These are phyloP conservation scores for Heliconius sara DNA, from an alignment of 2,888 invertebrate species.

Conservation along the genomic window DNA sequence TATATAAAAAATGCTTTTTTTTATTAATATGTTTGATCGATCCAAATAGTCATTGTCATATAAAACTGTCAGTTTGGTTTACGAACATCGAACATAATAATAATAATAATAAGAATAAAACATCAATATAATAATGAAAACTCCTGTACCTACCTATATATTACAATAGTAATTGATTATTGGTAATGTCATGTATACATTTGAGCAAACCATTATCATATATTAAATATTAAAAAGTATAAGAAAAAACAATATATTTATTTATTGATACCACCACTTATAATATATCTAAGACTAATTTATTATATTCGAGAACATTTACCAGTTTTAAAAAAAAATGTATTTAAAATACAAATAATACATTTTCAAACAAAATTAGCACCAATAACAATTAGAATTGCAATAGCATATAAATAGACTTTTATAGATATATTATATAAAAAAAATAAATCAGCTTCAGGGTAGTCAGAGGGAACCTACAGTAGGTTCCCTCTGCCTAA, in stretches of 20 bases:
- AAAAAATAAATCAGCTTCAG: too few relatives aligned
- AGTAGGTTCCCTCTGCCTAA: too few relatives aligned
- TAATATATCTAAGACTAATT: background rate
- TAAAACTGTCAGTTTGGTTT: background rate
- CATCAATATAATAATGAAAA: too few relatives aligned
- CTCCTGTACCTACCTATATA: background rate
- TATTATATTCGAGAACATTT: background rate
- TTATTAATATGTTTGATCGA: background rate
- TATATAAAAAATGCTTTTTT: background rate
- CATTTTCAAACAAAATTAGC: background rate
- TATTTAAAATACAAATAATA: background rate
- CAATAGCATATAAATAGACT: background rate
- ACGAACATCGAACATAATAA: background rate
- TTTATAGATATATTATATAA: background rate
- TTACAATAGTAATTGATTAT: background rate
- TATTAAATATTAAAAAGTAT: background rate
- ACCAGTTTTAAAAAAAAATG: background rate
- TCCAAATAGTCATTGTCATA: background rate
- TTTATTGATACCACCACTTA: too few relatives aligned
- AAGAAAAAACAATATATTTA: too few relatives aligned
- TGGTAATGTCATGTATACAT: background rate
- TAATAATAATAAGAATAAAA: too few relatives aligned
- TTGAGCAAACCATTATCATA: conserved; percentile 8
- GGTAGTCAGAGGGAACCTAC: too few relatives aligned
- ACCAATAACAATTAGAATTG: background rate